A percentile compares a stretch with the other conserved stretches of the same genome.
Evolutionary conservation across 2,797 vertebrate species (phyloP).

Genomic region (Macropodus opercularis): DNA sequence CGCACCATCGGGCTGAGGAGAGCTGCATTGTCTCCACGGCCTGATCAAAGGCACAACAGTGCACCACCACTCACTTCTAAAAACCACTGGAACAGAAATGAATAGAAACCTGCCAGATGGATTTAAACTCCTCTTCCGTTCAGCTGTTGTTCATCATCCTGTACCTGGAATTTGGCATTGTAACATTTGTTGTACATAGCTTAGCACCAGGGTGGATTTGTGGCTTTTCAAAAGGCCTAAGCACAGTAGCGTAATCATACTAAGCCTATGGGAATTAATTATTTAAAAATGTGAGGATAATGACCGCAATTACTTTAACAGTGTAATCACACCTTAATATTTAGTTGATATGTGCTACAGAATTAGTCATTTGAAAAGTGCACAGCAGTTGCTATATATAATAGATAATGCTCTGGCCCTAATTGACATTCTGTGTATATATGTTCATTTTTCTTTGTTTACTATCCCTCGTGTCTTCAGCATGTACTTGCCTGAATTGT

Average conservation of each 20-base stretch:
- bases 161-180: slow-evolving; percentile 68
- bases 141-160: slow-evolving; percentile 64
- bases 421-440: slow-evolving; percentile 48
- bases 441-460: slow-evolving; percentile 34
- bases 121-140: slow-evolving; percentile 59
- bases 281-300: slow-evolving; percentile 67
- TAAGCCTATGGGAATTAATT: slow-evolving; percentile 65
- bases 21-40: slow-evolving; percentile 73
- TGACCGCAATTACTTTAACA: slow-evolving; percentile 68
- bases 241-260: slow-evolving; percentile 62
- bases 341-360: slow-evolving; percentile 55
- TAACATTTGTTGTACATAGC: slow-evolving; percentile 68
- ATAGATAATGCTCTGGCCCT: slow-evolving; percentile 37
- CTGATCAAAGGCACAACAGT: slow-evolving; percentile 72
- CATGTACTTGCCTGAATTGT: slow-evolving; percentile 66
- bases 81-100: slow-evolving; percentile 61
- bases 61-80: slow-evolving; percentile 38
- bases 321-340: slow-evolving; percentile 54
- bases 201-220: slow-evolving; percentile 64
- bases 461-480: slow-evolving; percentile 46
- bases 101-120: slow-evolving; percentile 60
- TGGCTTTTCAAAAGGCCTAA: slow-evolving; percentile 58
- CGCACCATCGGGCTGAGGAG: slow-evolving; percentile 59
- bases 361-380: slow-evolving; percentile 46
- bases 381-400: slow-evolving; percentile 55